phyloP scores from a whole-genome alignment of 2,797 vertebrate species.

The Hyperoplus lanceolatus region DNA sequence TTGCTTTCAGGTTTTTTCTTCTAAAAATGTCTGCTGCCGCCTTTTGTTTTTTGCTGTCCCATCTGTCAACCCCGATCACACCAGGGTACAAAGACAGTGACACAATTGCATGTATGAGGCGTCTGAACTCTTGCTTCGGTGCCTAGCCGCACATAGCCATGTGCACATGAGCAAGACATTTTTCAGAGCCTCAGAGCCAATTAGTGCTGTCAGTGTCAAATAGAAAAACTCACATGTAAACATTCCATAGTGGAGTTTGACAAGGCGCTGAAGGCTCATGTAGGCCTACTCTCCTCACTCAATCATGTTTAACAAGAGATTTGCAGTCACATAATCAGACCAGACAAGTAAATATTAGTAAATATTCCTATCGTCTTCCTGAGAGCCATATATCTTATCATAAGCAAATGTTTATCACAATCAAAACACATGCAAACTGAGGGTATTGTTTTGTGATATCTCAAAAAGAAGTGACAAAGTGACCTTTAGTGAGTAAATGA shows the following conservation, averaged over 20 bases:
- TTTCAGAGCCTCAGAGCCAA: constrained; percentile 33
- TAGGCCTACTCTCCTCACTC: neutral
- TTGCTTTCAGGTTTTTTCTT: constrained; percentile 27
- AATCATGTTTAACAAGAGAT: neutral
- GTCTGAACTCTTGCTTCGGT: constrained; percentile 41
- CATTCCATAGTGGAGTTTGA: neutral
- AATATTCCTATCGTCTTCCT: neutral
- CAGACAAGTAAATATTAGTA: neutral
- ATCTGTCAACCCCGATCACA: constrained; percentile 71
- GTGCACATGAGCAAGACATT: constrained; percentile 38
- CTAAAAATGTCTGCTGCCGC: constrained; percentile 24
- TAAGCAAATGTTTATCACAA: neutral
- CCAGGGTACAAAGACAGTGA: constrained; percentile 51
- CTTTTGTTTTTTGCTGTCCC: constrained; percentile 37
- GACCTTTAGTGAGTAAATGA: constrained; percentile 60
- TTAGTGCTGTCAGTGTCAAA: constrained; percentile 32
- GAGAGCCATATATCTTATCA: neutral
- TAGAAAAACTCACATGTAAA: constrained; percentile 15
- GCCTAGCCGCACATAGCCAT: constrained; percentile 20
- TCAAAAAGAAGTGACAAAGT: constrained; percentile 16
- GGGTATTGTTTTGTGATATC: neutral
- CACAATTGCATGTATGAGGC: constrained; percentile 72
- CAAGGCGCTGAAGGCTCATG: neutral
- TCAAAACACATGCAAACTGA: neutral
- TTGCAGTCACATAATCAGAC: neutral